Evolutionary conservation across 2,888 invertebrate genomes (phyloP).

Genomic region (Leptopilina syphax): DNA sequence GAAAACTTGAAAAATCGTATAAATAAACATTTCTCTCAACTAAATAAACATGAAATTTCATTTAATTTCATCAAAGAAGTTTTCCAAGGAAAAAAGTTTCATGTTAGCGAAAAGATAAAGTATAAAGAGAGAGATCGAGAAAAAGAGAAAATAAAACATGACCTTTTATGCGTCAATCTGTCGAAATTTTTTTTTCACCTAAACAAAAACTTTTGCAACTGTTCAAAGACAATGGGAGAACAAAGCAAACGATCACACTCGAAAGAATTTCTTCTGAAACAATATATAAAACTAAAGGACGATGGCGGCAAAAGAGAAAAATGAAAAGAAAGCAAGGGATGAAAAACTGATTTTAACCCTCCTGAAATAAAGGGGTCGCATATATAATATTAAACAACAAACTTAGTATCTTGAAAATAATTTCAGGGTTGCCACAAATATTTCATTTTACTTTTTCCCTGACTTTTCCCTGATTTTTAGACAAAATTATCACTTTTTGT

Average conservation of each 20-base stretch:
- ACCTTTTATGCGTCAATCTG: background rate
- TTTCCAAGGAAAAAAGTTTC: too few relatives aligned
- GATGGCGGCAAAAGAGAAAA: background rate
- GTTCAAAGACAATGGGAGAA: background rate
- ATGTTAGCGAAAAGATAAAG: too few relatives aligned
- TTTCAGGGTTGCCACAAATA: too few relatives aligned
- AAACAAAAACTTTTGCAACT: constrained; percentile 4
- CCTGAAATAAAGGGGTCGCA: too few relatives aligned
- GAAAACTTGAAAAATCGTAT: too few relatives aligned
- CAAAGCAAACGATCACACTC: background rate
- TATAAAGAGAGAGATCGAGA: background rate
- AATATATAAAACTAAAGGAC: constrained; percentile 39
- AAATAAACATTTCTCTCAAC: too few relatives aligned
- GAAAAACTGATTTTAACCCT: constrained; percentile 18
- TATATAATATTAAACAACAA: background rate
- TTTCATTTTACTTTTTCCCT: too few relatives aligned
- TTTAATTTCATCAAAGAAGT: too few relatives aligned
- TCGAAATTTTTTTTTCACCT: background rate
- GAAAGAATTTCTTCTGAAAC: background rate
- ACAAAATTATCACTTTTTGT: too few relatives aligned
- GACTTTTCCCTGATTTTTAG: too few relatives aligned
- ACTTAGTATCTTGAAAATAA: background rate
- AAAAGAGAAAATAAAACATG: background rate
- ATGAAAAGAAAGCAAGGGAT: background rate
- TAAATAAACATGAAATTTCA: too few relatives aligned